Evolutionary conservation across 53 echinoderm and acorn worm genomes (phyloP).

Genomic region (Zoroaster sp.): DNA sequence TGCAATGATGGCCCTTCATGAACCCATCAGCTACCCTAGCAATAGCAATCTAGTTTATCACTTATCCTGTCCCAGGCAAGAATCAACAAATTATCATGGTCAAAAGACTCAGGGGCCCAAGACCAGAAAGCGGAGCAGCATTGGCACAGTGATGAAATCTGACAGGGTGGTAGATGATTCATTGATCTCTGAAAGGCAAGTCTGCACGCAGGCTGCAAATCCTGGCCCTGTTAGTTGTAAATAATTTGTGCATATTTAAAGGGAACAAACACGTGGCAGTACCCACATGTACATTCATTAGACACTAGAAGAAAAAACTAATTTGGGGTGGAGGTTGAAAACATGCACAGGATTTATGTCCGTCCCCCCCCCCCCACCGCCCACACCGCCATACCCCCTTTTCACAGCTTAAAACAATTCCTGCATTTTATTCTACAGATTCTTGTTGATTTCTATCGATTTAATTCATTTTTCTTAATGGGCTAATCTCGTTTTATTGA

Average conservation of each 20-base stretch:
- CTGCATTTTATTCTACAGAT: not conserved
- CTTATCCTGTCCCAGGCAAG: not conserved
- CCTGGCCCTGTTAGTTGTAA: constrained; percentile 38
- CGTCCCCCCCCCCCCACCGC: too few species aligned
- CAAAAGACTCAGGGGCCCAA: not conserved
- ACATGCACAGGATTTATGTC: too few species aligned
- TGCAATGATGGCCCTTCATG: not conserved
- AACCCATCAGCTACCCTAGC: not conserved
- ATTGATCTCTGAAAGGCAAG: constrained; percentile 22
- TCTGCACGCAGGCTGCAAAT: constrained; percentile 44
- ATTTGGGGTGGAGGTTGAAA: too few species aligned
- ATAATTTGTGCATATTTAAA: constrained; percentile 23
- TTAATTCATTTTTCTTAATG: not conserved
- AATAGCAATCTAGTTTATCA: not conserved
- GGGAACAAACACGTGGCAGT: not conserved
- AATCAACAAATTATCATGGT: constrained; percentile 13
- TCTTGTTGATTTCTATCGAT: not conserved
- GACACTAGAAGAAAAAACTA: too few species aligned
- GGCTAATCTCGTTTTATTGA: not conserved
- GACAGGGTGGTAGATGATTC: constrained; percentile 53
- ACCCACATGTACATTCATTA: not conserved
- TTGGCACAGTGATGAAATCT: constrained; percentile 45
- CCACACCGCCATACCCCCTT: too few species aligned
- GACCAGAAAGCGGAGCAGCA: not conserved
- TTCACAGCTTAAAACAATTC: too few species aligned